Conservation (phyloP, 2,113 vertebrate genomes). For the Rhadina sibilatrix region DNA sequence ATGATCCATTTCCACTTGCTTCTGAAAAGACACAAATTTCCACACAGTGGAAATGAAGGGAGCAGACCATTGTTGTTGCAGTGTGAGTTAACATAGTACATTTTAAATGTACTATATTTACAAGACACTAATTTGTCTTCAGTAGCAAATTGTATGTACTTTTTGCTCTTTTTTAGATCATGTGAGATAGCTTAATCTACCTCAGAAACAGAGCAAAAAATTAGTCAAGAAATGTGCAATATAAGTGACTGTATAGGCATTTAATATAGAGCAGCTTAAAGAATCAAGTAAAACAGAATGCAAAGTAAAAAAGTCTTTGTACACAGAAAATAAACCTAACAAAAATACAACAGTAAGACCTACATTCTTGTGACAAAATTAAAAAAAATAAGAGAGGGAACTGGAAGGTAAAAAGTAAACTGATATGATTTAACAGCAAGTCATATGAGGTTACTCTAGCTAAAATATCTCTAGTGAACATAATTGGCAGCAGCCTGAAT, state of each 20-base stretch:
- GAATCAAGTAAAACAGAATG: neutral
- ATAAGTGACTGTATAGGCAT: neutral
- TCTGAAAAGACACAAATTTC: neutral
- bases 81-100: neutral
- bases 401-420: neutral
- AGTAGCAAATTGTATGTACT: neutral
- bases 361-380: neutral
- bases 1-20: neutral
- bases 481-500: slow-evolving; percentile 11
- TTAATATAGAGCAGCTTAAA: neutral
- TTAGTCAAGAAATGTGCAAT: neutral
- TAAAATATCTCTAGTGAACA: neutral
- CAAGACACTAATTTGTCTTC: neutral
- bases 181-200: neutral
- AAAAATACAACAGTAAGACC: neutral
- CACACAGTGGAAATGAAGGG: neutral
- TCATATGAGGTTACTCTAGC: neutral
- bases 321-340: neutral
- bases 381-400: neutral
- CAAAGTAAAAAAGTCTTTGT: neutral
- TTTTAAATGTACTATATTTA: neutral
- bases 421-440: neutral
- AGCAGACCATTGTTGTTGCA: neutral
- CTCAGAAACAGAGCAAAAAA: neutral
- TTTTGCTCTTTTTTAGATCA: neutral